Evolutionary conservation across 2,113 vertebrate species (phyloP).

Genomic region (Poicephalus gulielmi): DNA sequence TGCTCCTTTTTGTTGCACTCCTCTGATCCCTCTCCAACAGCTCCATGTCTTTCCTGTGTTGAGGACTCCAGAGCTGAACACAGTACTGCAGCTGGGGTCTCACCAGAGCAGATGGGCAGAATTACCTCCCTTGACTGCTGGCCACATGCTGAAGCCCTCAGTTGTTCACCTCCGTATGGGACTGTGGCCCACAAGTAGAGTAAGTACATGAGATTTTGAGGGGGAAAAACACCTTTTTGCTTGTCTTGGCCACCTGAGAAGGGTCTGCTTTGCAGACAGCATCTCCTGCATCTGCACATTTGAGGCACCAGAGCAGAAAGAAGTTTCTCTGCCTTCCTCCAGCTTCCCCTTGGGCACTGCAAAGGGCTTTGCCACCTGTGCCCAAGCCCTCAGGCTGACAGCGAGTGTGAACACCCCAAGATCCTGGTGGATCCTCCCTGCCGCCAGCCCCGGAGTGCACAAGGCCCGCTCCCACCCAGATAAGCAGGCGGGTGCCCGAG

Average conservation of each 20-base stretch:
- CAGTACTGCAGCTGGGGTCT: background rate
- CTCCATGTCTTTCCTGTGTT: background rate
- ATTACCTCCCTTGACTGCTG: background rate
- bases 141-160: background rate
- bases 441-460: background rate
- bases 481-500: background rate
- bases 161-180: accelerated
- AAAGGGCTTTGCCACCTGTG: background rate
- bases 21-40: background rate
- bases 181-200: accelerated
- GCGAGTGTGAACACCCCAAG: accelerated
- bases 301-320: background rate
- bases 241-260: background rate
- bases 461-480: background rate
- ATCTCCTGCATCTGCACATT: background rate
- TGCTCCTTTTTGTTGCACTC: background rate
- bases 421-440: background rate
- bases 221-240: background rate
- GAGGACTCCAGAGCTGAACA: background rate
- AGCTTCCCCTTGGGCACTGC: background rate
- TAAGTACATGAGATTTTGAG: background rate
- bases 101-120: background rate
- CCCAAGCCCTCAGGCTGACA: background rate
- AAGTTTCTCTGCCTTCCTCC: background rate
- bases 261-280: background rate